Evolutionary conservation across 2,888 invertebrate species (phyloP).

Genomic region (Ceramica pisi): DNA sequence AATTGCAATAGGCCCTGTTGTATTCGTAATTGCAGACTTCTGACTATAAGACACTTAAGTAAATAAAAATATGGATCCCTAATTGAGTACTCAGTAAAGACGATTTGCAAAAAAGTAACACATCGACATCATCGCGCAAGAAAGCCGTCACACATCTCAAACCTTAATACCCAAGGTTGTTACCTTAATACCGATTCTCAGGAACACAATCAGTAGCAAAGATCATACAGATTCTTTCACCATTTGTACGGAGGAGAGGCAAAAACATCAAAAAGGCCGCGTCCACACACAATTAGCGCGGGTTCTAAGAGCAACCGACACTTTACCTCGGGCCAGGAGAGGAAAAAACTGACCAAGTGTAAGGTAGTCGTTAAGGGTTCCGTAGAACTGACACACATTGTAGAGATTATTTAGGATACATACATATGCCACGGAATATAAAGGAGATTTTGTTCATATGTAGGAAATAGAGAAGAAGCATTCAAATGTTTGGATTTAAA

Average conservation of each 20-base stretch:
- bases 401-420: not conserved
- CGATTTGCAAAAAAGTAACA: conserved; percentile 34
- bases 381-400: conserved; percentile 41
- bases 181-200: conserved; percentile 61
- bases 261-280: conserved; percentile 82
- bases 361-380: conserved; percentile 56
- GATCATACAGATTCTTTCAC: conserved; percentile 65
- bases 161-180: conserved; percentile 56
- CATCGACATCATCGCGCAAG: conserved; percentile 19
- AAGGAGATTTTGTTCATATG: not conserved
- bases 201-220: conserved; percentile 62
- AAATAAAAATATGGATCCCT: conserved; percentile 14
- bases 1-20: not conserved
- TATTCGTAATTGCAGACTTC: conserved; percentile 6
- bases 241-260: conserved; percentile 55
- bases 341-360: conserved; percentile 60
- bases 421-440: not conserved
- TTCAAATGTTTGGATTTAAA: not conserved
- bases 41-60: conserved; percentile 9
- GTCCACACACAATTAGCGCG: conserved; percentile 78
- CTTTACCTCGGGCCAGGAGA: conserved; percentile 47
- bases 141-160: conserved; percentile 53
- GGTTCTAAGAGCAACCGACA: conserved; percentile 75
- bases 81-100: conserved; percentile 40
- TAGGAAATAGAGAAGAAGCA: not conserved